Evolutionary conservation across 2,113 vertebrate genomes (phyloP).

Genomic region (Motacilla tschutschensis): DNA sequence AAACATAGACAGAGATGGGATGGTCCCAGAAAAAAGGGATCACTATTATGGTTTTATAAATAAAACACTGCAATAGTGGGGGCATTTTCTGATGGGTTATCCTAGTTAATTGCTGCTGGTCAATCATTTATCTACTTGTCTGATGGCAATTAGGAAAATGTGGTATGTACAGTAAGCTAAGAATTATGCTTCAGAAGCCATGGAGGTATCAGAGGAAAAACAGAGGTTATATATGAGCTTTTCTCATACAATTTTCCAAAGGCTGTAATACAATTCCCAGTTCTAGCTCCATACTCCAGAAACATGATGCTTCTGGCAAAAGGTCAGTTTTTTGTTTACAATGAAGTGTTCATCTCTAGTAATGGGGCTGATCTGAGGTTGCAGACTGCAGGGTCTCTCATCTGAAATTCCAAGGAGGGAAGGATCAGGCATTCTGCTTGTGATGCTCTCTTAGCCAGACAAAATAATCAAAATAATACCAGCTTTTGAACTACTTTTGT

Average conservation of each 20-base stretch:
- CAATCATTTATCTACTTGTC: neutral
- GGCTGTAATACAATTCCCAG: neutral
- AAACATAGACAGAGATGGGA: rapidly evolving
- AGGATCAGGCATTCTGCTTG: neutral
- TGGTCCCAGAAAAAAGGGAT: neutral
- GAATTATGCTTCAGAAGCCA: neutral
- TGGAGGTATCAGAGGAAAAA: neutral
- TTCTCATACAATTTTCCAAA: neutral
- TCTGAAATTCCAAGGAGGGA: neutral
- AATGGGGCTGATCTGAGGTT: neutral
- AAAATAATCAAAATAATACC: neutral
- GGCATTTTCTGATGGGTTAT: neutral
- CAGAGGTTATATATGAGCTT: neutral
- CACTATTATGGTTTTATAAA: neutral
- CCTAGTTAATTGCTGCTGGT: neutral
- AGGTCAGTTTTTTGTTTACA: neutral
- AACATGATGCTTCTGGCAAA: neutral
- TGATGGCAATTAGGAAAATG: neutral
- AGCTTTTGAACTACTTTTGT: neutral
- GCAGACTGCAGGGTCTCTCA: neutral
- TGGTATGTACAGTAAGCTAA: neutral
- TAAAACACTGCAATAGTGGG: neutral
- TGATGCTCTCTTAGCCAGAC: neutral
- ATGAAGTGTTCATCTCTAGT: neutral
- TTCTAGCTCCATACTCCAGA: neutral